phyloP scores from a whole-genome alignment of 1,140 invertebrate genomes.

The Mercenaria mercenaria region DNA sequence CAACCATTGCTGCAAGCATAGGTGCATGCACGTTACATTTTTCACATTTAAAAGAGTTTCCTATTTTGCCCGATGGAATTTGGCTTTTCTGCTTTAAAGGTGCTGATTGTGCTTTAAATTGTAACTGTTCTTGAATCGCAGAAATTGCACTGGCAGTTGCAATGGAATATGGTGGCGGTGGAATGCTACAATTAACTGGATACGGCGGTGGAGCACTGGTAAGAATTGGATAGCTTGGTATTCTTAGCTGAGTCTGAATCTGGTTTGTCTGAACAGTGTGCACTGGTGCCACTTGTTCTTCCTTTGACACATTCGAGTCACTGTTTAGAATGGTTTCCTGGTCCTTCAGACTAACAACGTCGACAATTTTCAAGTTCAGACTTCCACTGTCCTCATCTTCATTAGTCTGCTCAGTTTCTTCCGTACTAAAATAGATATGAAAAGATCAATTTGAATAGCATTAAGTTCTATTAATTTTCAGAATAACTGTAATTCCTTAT shows the following conservation, averaged over 20 bases:
- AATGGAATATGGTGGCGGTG: background rate
- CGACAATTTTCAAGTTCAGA: slow-evolving; percentile 79
- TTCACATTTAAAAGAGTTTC: slow-evolving; percentile 81
- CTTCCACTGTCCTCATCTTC: slow-evolving; percentile 63
- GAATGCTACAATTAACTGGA: background rate
- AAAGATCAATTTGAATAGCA: background rate
- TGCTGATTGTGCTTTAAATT: background rate
- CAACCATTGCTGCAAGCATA: slow-evolving; percentile 78
- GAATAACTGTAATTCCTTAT: no score
- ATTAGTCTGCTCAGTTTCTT: slow-evolving; percentile 26
- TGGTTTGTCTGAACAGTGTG: background rate
- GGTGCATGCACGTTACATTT: slow-evolving; percentile 82
- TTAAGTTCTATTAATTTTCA: no score
- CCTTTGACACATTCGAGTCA: background rate
- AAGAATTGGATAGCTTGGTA: background rate
- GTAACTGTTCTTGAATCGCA: background rate
- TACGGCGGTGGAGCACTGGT: background rate
- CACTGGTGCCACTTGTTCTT: background rate
- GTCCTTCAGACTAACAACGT: slow-evolving; percentile 79
- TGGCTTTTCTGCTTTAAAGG: background rate
- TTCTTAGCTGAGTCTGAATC: background rate
- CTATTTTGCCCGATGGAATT: slow-evolving; percentile 49
- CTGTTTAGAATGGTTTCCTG: slow-evolving; percentile 24
- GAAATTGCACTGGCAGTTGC: background rate
- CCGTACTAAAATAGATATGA: slow-evolving; percentile 27